Base-by-base conservation (phyloP, 2,888 invertebrate genomes). In the Homarus gammarus region DNA sequence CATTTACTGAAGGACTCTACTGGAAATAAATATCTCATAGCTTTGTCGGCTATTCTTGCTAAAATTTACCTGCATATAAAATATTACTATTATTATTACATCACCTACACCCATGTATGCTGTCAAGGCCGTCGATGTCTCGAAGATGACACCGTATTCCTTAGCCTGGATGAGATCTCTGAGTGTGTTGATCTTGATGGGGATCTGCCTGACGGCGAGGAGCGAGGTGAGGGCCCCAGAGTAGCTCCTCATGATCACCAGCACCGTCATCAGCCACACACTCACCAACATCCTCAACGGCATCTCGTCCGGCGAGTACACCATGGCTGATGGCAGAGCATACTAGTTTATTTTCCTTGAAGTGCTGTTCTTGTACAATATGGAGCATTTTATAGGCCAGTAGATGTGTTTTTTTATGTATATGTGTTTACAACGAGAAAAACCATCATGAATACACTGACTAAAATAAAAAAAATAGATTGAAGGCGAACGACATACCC, bases 201-300 rank as follows among this genome's bases (percentile, higher is more conserved):
- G 91, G 61, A 91, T 86, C 36, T 86, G 44, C 84, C 86, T 89
- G 84, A 91, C 91, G 22, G 91, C 91, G 31, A 91, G 87, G 68
- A 89, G 84, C 6, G 91, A 91, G 31, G 91, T 91, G 56, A 91
- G 87, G 27, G 84, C 90, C 3, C 83, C 68, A 33, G 82, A 70
- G 87, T 87, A 90, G 81, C 83, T 83, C 81, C 84, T 90, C 84
- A 87, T 79, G 38, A 90, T 72, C 15, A 90, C 84, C 78, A 90
- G n/a, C 2, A 72, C 61, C n/a, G 51, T 38, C 84, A 90, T 22
- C 73, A 90, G 33, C 90, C 90, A 90, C 79, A 84, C 40, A 38
- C 72, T 56, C 8, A 77, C 44, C 64, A 87, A 12, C 33, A 75
- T 49, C 27, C 82, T 75, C 1, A 79, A 27, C 12, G 36, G 10